Base-by-base conservation (phyloP, 2,113 vertebrate genomes). In the Girardinichthys multiradiatus region DNA sequence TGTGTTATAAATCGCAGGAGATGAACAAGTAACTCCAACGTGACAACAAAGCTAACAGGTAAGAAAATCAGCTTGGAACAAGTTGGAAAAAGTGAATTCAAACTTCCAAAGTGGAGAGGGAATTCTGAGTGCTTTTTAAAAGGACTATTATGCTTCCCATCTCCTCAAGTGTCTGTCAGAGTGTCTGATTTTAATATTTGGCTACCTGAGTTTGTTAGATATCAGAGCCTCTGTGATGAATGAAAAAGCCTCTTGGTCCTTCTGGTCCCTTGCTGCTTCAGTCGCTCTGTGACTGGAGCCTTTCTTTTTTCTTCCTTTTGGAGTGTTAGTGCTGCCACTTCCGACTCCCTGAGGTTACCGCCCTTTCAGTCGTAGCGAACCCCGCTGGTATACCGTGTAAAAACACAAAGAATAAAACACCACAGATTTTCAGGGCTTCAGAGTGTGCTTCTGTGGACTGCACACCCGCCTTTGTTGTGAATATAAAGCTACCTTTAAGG, bases 181-280 rank as follows among this genome's bases (percentile, higher is more conserved):
- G 67, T 72, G 57, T 81, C 64, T 64, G 64, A 62, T 76, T 54
- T 80, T 28, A 65, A 67, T 30, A 71, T 45, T 64, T 72, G 64
- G 29, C 62, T 37, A 14, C 67, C 68, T 35, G 70, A 72, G 81
- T 67, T 74, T 69, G 70, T 85, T 74, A 60, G 74, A 82, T 80
- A 79, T 80, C 59, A 79, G 59, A 71, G 70, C 74, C 67, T 83
- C 78, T 82, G 64, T 67, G 72, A 74, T 62, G 14, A 57, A 85
- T 89, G 69, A 84, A 85, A 85, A 64, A 10, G 37, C 61, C 62
- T 84, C 65, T 74, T 60, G 74, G 78, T 68, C 35, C 67, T 83
- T 62, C 30, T 33, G 17, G 58, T 82, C 76, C 69, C 68, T 33
- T 64, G 71, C 78, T 67, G 68, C 69, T 70, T 60, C 39, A 14